A percentile compares a stretch with the other conserved stretches of the same genome.
Conservation (phyloP, 2,113 vertebrate species). For the Tragulus kanchil region DNA sequence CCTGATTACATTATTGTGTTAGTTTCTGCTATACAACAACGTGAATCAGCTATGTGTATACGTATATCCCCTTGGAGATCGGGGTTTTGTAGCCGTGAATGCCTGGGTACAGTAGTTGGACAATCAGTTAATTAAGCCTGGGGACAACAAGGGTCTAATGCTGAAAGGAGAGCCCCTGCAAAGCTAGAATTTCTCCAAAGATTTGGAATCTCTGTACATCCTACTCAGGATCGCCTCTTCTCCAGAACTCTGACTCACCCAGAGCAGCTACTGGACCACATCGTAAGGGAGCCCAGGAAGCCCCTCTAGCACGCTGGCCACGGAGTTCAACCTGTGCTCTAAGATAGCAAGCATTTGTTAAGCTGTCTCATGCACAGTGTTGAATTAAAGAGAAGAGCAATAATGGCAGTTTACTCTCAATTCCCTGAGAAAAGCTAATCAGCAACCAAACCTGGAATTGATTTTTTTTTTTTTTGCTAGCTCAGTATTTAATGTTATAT, state of each 20-base stretch:
- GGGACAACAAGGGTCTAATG: neutral
- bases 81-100: neutral
- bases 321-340: neutral
- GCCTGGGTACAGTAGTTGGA: neutral
- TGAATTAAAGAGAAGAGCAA: constrained; percentile 77
- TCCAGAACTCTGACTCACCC: neutral
- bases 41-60: neutral
- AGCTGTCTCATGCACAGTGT: neutral
- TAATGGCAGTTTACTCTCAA: constrained; percentile 75
- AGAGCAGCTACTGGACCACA: neutral
- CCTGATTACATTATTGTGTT: neutral
- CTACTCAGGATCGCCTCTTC: neutral
- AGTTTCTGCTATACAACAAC: neutral
- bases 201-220: too few relatives aligned
- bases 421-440: constrained; percentile 84
- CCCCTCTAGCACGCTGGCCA: neutral
- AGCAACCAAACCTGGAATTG: constrained; percentile 84
- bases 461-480: constrained; percentile 82
- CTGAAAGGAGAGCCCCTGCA: neutral
- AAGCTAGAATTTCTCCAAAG: neutral
- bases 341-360: neutral
- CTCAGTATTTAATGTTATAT: constrained; percentile 87
- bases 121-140: neutral
- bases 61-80: neutral
- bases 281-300: neutral